Conservation (phyloP, 2,888 invertebrate genomes). For the Argynnis bischoffii region DNA sequence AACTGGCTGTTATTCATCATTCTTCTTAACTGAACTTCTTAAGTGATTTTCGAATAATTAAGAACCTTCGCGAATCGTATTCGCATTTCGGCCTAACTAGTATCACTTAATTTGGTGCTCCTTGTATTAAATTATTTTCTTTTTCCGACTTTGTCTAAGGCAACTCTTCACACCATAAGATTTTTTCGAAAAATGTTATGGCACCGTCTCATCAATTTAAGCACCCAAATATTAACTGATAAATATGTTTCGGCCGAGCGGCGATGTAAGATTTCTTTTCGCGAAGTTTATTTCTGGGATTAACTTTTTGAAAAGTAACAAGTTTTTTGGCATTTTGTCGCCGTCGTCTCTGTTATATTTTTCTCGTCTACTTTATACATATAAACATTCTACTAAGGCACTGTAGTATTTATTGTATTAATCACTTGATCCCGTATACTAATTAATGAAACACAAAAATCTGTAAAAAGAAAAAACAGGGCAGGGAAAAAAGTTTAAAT, state of each 20-base stretch:
- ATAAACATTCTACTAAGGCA: constrained; percentile 73
- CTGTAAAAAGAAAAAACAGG: constrained; percentile 74
- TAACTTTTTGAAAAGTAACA: constrained; percentile 76
- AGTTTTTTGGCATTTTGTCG: constrained; percentile 81
- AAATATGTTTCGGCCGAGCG: constrained; percentile 70
- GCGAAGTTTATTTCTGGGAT: constrained; percentile 77
- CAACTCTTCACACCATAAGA: constrained; percentile 67
- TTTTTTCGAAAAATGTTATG: constrained; percentile 66
- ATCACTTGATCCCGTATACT: constrained; percentile 73
- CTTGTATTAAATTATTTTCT: constrained; percentile 40
- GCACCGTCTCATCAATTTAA: constrained; percentile 60
- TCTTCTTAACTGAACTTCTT: constrained; percentile 50
- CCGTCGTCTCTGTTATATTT: constrained; percentile 64
- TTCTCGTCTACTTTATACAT: constrained; percentile 58
- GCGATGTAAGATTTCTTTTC: constrained; percentile 75
- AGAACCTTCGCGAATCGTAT: constrained; percentile 64
- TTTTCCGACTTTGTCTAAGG: constrained; percentile 74
- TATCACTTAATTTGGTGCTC: constrained; percentile 60
- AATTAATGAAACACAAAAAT: constrained; percentile 60
- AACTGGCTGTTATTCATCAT: constrained; percentile 77
- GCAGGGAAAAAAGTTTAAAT: constrained; percentile 68
- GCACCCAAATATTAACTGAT: constrained; percentile 72
- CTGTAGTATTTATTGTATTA: constrained; percentile 61
- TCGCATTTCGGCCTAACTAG: constrained; percentile 69
- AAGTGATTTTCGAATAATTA: constrained; percentile 65